phyloP scores from a whole-genome alignment of 2,797 vertebrate genomes.

The Melopsittacus undulatus region DNA sequence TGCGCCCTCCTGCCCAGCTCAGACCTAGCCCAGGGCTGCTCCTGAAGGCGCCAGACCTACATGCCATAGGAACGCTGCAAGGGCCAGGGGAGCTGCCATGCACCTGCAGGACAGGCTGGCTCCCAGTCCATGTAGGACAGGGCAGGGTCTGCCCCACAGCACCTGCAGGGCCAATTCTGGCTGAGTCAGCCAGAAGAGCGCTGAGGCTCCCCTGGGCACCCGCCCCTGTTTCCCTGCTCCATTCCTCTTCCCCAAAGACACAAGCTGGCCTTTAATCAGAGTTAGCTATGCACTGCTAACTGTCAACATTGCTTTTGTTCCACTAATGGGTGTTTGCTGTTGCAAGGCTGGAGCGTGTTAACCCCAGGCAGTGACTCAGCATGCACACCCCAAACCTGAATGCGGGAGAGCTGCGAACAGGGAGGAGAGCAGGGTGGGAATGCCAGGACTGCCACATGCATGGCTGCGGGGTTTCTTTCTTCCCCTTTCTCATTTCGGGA shows the following conservation, averaged over 20 bases:
- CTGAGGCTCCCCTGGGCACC: background rate
- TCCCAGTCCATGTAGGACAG: background rate
- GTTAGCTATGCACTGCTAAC: background rate
- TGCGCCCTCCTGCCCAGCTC: background rate
- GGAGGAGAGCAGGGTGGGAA: background rate
- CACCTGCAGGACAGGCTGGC: background rate
- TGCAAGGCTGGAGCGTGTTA: background rate
- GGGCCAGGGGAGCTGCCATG: background rate
- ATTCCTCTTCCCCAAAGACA: background rate
- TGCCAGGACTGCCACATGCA: background rate
- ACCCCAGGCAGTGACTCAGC: background rate
- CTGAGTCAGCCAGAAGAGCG: background rate
- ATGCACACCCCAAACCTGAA: background rate
- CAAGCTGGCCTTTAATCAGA: background rate
- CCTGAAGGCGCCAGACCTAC: background rate
- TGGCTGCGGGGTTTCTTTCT: background rate
- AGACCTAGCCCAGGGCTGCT: background rate
- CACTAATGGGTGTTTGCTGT: background rate
- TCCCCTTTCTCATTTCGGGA: background rate
- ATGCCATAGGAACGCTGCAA: accelerated
- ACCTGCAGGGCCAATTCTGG: background rate
- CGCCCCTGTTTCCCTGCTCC: background rate
- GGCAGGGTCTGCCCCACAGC: background rate
- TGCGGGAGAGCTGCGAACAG: background rate
- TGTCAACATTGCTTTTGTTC: background rate